Conservation (phyloP, 2,888 invertebrate species). For the Bembecia ichneumoniformis region DNA sequence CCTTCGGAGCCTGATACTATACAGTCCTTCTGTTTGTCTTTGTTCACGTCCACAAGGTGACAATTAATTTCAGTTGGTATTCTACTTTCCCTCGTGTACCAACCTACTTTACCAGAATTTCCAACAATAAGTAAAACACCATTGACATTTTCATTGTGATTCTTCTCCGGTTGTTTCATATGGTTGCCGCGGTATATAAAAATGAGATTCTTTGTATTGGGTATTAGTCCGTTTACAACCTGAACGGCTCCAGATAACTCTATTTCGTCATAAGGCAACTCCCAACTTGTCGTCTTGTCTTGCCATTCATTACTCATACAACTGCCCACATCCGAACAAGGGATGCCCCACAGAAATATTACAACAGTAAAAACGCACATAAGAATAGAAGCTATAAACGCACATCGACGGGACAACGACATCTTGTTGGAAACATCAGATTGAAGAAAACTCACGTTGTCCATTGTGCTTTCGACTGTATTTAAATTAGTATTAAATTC, state of each 20-base stretch:
- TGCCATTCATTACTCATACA: slow-evolving; percentile 73
- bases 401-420: slow-evolving; percentile 77
- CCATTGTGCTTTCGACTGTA: slow-evolving; percentile 62
- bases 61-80: slow-evolving; percentile 83
- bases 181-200: slow-evolving; percentile 81
- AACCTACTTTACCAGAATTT: slow-evolving; percentile 78
- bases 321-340: slow-evolving; percentile 79
- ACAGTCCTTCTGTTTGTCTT: slow-evolving; percentile 81
- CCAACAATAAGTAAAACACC: slow-evolving; percentile 81
- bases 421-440: slow-evolving; percentile 70
- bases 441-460: slow-evolving; percentile 62
- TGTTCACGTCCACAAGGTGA: slow-evolving; percentile 79
- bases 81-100: slow-evolving; percentile 79
- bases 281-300: slow-evolving; percentile 77
- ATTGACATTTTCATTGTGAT: slow-evolving; percentile 65
- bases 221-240: slow-evolving; percentile 76
- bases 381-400: slow-evolving; percentile 79
- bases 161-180: slow-evolving; percentile 65
- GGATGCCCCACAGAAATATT: slow-evolving; percentile 82
- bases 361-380: slow-evolving; percentile 80
- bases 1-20: slow-evolving; percentile 81
- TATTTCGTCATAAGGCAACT: slow-evolving; percentile 77
- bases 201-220: slow-evolving; percentile 79
- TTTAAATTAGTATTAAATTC: slow-evolving; percentile 60
- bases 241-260: slow-evolving; percentile 80